Conservation (phyloP, 2,888 invertebrate genomes). For the Caradrina clavipalpis region DNA sequence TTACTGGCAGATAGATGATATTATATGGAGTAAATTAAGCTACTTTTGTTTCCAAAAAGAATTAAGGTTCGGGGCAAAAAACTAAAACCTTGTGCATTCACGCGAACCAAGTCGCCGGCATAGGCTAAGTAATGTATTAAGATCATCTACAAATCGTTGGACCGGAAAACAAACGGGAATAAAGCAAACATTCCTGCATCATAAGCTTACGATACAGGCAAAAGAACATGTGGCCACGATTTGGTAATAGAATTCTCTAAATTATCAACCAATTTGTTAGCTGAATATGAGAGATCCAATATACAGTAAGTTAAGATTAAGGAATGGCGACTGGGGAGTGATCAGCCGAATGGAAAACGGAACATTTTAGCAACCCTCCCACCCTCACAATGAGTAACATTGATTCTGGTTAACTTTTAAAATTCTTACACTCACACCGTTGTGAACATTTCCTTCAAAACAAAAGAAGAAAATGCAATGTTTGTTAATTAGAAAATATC, state of each 20-base stretch:
- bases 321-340: slow-evolving; percentile 43
- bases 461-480: no score
- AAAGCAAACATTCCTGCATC: slow-evolving; percentile 10
- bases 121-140: slow-evolving; percentile 5
- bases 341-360: slow-evolving; percentile 61
- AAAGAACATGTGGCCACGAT: slow-evolving; percentile 12
- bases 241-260: slow-evolving; percentile 40
- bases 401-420: slow-evolving; percentile 67
- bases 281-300: slow-evolving; percentile 41
- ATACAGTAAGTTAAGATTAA: slow-evolving; percentile 63
- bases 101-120: no score
- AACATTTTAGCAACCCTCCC: slow-evolving; percentile 56
- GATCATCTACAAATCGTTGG: slow-evolving; percentile 9
- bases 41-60: no score
- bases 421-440: slow-evolving; percentile 56
- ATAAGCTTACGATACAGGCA: not conserved
- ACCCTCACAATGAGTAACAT: slow-evolving; percentile 67
- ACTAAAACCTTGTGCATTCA: no score
- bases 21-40: no score
- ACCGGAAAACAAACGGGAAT: slow-evolving; percentile 30
- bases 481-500: no score
- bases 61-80: no score
- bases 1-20: no score
- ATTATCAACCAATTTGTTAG: slow-evolving; percentile 40
- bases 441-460: slow-evolving; percentile 3